Conservation (phyloP, 2,113 vertebrate genomes). For the Gallinago undulata region DNA sequence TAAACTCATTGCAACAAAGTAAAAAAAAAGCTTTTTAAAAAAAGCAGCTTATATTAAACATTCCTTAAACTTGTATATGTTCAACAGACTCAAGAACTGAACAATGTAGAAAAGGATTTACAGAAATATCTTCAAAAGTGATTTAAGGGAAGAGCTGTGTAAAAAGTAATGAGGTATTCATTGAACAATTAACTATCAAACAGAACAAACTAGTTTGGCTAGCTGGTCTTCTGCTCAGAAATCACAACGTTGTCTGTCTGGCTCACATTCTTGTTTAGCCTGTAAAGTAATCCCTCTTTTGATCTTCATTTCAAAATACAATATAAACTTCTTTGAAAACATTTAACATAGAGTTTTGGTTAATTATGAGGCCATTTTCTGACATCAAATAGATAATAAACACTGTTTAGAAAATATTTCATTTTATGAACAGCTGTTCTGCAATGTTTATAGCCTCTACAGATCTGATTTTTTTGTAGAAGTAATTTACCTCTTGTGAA, state of each 20-base stretch:
- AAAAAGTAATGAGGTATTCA: not conserved
- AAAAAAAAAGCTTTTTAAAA: not conserved
- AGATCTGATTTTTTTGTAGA: conserved; percentile 24
- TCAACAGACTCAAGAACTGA: not conserved
- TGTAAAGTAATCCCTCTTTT: conserved; percentile 64
- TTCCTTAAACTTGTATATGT: not conserved
- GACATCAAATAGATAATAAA: conserved; percentile 44
- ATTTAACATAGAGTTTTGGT: conserved; percentile 12
- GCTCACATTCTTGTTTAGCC: conserved; percentile 61
- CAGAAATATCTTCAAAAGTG: not conserved
- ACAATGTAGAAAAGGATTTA: not conserved
- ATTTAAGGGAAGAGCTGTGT: conserved; percentile 19
- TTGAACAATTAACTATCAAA: conserved; percentile 44
- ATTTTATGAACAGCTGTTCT: conserved; percentile 38
- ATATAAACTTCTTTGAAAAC: conserved; percentile 52
- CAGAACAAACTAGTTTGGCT: conserved; percentile 61
- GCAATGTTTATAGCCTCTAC: not conserved
- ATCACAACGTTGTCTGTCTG: conserved; percentile 50
- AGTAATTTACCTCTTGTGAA: conserved; percentile 87
- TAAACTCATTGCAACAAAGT: not conserved
- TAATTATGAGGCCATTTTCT: conserved; percentile 44
- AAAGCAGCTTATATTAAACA: not conserved
- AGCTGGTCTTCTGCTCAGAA: conserved; percentile 53
- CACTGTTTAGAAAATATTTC: conserved; percentile 45
- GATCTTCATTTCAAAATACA: conserved; percentile 59